A percentile compares a stretch with the other conserved stretches of the same genome.
phyloP scores from a whole-genome alignment of 2,113 vertebrate genomes.

The Xyrauchen texanus region DNA sequence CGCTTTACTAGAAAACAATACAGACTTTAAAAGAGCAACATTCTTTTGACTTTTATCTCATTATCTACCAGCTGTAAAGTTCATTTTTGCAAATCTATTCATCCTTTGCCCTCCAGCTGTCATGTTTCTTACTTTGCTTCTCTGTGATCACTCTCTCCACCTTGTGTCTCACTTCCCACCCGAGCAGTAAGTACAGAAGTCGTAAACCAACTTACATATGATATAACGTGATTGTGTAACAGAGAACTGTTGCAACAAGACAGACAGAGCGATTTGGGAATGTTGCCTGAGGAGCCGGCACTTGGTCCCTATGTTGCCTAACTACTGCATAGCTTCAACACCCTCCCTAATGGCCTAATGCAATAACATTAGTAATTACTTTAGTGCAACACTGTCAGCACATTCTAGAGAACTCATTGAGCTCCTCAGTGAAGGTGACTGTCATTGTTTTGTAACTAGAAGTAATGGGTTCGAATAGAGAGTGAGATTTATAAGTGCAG shows the following conservation, averaged over 20 bases:
- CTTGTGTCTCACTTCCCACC: neutral
- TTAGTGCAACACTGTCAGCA: slow-evolving; percentile 22
- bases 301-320: neutral
- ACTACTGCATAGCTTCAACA: slow-evolving; percentile 1
- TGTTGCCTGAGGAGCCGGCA: neutral
- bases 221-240: slow-evolving; percentile 24
- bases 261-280: slow-evolving; percentile 2
- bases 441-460: slow-evolving; percentile 27
- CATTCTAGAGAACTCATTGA: slow-evolving; percentile 13
- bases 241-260: neutral
- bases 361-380: slow-evolving; percentile 20
- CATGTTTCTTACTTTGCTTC: neutral
- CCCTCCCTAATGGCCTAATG: slow-evolving; percentile 14
- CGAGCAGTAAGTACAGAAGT: neutral
- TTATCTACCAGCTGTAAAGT: neutral
- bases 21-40: neutral
- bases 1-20: too few species aligned
- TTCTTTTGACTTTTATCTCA: neutral
- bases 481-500: neutral
- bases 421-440: neutral
- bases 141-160: too few species aligned
- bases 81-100: neutral
- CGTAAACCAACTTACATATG: neutral
- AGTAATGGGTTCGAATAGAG: neutral
- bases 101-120: neutral